Evolutionary conservation across 2,888 invertebrate genomes (phyloP).

Genomic region (Drosophila acutilabella): DNA sequence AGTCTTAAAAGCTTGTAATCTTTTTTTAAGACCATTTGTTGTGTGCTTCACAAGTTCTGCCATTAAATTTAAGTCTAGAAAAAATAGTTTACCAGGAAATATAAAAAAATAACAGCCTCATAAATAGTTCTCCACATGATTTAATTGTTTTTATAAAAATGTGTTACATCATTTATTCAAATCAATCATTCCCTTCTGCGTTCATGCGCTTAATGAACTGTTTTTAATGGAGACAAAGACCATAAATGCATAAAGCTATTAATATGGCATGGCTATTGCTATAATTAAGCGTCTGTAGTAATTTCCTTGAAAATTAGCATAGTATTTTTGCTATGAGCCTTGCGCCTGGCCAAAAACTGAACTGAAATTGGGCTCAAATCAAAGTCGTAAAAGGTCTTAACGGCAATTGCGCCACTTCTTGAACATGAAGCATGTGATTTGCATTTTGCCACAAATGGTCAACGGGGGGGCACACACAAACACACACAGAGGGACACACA

Average conservation of each 20-base stretch:
- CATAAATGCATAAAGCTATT: slow-evolving; percentile 47
- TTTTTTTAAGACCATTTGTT: too few relatives aligned
- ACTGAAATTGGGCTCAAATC: slow-evolving; percentile 34
- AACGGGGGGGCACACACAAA: slow-evolving; percentile 22
- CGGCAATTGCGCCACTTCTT: slow-evolving; percentile 70
- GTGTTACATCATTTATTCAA: slow-evolving; percentile 1
- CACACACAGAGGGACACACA: slow-evolving; percentile 1
- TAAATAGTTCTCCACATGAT: too few relatives aligned
- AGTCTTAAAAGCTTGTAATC: too few relatives aligned
- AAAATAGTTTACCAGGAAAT: too few relatives aligned
- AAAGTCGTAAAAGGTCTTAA: slow-evolving; percentile 58
- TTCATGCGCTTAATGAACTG: slow-evolving; percentile 27
- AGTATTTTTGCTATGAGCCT: slow-evolving; percentile 51
- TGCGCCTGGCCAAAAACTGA: slow-evolving; percentile 55
- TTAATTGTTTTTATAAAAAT: neutral
- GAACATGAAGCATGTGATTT: slow-evolving; percentile 58
- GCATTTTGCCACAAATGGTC: slow-evolving; percentile 60
- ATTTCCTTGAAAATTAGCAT: slow-evolving; percentile 72
- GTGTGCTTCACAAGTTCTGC: too few relatives aligned
- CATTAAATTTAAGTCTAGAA: too few relatives aligned
- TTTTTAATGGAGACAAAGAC: slow-evolving; percentile 21
- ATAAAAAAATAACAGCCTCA: too few relatives aligned
- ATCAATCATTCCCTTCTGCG: neutral
- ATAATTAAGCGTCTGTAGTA: slow-evolving; percentile 51
- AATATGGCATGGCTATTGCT: slow-evolving; percentile 10